Conservation (phyloP, 2,888 invertebrate genomes). For the Phengaris arion region DNA sequence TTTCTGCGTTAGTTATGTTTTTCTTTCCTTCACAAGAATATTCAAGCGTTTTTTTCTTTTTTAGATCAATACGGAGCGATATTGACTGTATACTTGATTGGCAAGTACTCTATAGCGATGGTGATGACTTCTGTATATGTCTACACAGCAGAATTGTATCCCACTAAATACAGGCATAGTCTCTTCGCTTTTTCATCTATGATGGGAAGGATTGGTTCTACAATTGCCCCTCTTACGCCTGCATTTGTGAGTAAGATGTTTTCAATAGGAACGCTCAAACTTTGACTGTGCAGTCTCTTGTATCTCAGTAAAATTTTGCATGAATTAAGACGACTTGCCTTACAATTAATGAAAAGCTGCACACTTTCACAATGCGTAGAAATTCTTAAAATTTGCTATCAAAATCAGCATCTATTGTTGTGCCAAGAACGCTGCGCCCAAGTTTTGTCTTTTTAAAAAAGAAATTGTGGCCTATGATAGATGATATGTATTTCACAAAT, state of each 20-base stretch:
- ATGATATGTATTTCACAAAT: too few relatives aligned
- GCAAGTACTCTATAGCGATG: slow-evolving; percentile 79
- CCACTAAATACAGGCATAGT: slow-evolving; percentile 80
- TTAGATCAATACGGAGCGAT: slow-evolving; percentile 56
- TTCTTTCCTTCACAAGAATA: background rate
- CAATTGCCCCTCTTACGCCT: slow-evolving; percentile 81
- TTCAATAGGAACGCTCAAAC: background rate
- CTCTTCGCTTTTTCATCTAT: slow-evolving; percentile 81
- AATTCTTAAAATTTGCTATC: too few relatives aligned
- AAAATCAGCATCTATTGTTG: too few relatives aligned
- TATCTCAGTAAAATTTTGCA: too few relatives aligned
- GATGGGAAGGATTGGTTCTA: slow-evolving; percentile 81
- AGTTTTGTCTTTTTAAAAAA: too few relatives aligned
- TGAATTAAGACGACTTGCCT: too few relatives aligned
- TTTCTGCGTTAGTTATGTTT: background rate
- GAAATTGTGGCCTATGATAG: too few relatives aligned
- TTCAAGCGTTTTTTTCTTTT: slow-evolving; percentile 28
- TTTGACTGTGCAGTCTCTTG: too few relatives aligned
- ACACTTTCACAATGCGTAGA: too few relatives aligned
- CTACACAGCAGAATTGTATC: slow-evolving; percentile 81
- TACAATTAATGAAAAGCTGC: too few relatives aligned
- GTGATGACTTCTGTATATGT: slow-evolving; percentile 79
- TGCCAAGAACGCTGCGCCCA: too few relatives aligned
- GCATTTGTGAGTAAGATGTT: slow-evolving; percentile 62
- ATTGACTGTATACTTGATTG: slow-evolving; percentile 70